Evolutionary conservation across 2,888 invertebrate genomes (phyloP).

Genomic region (Zonitis immaculata): DNA sequence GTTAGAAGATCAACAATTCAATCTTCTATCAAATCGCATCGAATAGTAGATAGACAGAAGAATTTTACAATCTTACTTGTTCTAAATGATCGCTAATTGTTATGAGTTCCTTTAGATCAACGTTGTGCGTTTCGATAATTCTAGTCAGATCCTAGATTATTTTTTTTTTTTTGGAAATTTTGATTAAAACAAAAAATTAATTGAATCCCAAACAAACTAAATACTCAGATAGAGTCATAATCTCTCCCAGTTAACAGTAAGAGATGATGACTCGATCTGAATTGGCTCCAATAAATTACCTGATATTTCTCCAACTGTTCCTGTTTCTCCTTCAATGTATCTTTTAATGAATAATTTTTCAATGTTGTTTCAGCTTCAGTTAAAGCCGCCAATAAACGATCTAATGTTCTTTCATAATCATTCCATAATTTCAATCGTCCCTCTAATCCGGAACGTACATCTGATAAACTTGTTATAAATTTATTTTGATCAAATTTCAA

Average conservation of each 20-base stretch:
- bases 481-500: constrained; percentile 81
- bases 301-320: constrained; percentile 88
- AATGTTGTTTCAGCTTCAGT: constrained; percentile 79
- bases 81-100: constrained; percentile 74
- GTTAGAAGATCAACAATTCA: constrained; percentile 5
- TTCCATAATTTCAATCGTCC: constrained; percentile 86
- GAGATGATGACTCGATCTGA: too few relatives aligned
- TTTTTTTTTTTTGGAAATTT: too few relatives aligned
- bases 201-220: constrained; percentile 8
- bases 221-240: neutral
- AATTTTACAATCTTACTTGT: constrained; percentile 63
- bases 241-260: too few relatives aligned
- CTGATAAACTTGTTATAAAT: constrained; percentile 69
- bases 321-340: constrained; percentile 83
- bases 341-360: constrained; percentile 78
- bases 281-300: constrained; percentile 51
- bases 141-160: constrained; percentile 75
- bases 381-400: constrained; percentile 77
- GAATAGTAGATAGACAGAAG: constrained; percentile 3
- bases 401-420: constrained; percentile 82
- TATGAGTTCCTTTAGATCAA: constrained; percentile 68
- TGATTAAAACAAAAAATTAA: constrained; percentile 2
- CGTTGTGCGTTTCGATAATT: constrained; percentile 66
- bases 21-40: too few relatives aligned
- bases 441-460: constrained; percentile 74